A percentile compares a stretch with the other conserved stretches of the same genome.
Evolutionary conservation across 2,113 vertebrate species (phyloP).

Genomic region (Clarias magur): DNA sequence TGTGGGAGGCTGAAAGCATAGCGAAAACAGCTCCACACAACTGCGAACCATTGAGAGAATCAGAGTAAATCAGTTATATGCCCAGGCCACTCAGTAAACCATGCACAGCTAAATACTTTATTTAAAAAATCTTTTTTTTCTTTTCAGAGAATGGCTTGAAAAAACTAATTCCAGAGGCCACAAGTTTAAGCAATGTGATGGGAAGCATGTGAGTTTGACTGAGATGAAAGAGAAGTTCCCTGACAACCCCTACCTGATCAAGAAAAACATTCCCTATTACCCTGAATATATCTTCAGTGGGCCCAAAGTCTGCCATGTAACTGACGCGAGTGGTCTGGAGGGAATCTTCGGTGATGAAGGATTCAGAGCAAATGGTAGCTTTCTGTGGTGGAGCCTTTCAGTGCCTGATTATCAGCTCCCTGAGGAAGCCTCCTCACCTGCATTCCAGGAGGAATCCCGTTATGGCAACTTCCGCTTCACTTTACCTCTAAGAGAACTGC

Average conservation of each 20-base stretch:
- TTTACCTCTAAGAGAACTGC: conserved; percentile 25
- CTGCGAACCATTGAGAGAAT: not conserved
- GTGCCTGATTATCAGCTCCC: not conserved
- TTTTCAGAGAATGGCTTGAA: conserved; percentile 19
- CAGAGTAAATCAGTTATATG: not conserved
- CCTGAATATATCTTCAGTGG: conserved; percentile 22
- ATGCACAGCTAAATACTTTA: too few species aligned
- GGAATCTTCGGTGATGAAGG: conserved; percentile 13
- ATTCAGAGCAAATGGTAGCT: not conserved
- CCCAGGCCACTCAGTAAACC: not conserved
- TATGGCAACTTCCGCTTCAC: conserved; percentile 48
- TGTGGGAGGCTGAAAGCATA: too few species aligned
- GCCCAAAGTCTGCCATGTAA: conserved; percentile 37
- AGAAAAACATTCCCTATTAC: conserved; percentile 13
- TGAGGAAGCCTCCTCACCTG: conserved; percentile 13
- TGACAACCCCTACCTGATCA: not conserved
- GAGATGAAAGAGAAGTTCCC: conserved; percentile 5
- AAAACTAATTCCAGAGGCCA: not conserved
- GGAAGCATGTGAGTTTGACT: conserved; percentile 26
- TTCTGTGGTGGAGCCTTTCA: conserved; percentile 21
- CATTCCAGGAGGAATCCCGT: conserved; percentile 30
- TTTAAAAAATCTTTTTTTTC: not conserved
- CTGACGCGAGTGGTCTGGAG: not conserved
- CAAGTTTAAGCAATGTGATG: not conserved
- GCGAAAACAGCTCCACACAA: too few species aligned